Evolutionary conservation across 1,140 invertebrate genomes (phyloP).

Genomic region (Littorina saxatilis): DNA sequence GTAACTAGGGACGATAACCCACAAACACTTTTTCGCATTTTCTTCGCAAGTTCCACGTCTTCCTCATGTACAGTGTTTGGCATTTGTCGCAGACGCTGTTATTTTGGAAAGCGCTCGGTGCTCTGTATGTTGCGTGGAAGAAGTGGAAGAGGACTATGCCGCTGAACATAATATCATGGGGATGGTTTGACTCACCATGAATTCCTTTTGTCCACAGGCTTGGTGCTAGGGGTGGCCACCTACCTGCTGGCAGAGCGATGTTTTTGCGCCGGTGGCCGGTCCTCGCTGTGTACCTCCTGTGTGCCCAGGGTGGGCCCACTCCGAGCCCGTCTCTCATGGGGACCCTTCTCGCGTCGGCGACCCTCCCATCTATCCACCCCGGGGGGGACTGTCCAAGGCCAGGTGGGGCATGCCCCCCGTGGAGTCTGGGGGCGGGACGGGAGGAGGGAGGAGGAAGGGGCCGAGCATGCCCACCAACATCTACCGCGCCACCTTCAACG

Average conservation of each 20-base stretch:
- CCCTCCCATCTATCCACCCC: background rate
- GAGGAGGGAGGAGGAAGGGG: background rate
- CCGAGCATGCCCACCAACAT: constrained; percentile 20
- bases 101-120: too few relatives aligned
- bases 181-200: too few relatives aligned
- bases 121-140: too few relatives aligned
- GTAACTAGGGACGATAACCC: too few relatives aligned
- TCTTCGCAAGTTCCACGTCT: too few relatives aligned
- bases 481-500: constrained; percentile 24
- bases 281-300: background rate
- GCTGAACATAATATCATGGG: too few relatives aligned
- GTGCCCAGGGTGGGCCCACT: background rate
- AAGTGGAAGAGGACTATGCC: too few relatives aligned
- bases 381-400: background rate
- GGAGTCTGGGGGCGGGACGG: background rate
- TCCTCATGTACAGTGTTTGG: too few relatives aligned
- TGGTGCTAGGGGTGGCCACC: constrained; percentile 13
- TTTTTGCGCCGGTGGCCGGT: background rate
- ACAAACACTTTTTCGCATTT: too few relatives aligned
- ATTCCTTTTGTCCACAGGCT: background rate
- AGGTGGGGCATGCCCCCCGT: background rate
- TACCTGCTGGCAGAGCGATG: constrained; percentile 1
- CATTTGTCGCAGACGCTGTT: too few relatives aligned
- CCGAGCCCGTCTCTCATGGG: background rate
- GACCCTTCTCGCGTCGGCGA: background rate